These are phyloP conservation scores for Salminus brasiliensis DNA, from an alignment of 2,113 vertebrate genomes.

Conservation along the genomic window DNA sequence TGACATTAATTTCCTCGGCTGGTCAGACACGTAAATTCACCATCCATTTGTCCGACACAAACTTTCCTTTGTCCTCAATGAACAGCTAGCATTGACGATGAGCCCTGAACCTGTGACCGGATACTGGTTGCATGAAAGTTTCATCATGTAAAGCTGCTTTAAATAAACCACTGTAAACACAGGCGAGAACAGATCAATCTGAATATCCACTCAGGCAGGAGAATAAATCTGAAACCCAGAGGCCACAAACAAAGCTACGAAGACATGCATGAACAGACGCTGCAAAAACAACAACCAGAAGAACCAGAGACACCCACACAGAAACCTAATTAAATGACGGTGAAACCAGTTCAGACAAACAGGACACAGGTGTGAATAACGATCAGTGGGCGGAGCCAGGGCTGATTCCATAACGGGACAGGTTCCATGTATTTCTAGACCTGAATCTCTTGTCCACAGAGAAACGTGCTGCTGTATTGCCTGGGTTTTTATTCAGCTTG, in stretches of 20 bases:
- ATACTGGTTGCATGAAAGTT: not conserved
- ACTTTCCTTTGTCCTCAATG: too few relatives aligned
- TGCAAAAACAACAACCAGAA: not conserved
- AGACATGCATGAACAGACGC: not conserved
- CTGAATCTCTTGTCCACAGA: too few relatives aligned
- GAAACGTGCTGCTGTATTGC: too few relatives aligned
- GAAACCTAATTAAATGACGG: not conserved
- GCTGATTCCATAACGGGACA: too few relatives aligned
- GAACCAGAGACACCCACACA: not conserved
- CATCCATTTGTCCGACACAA: too few relatives aligned
- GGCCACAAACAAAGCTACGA: not conserved
- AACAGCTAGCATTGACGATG: too few relatives aligned
- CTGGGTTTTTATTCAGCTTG: too few relatives aligned
- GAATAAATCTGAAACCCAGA: not conserved
- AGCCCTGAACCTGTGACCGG: not conserved
- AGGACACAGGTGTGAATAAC: not conserved
- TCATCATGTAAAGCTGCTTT: not conserved
- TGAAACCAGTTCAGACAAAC: not conserved
- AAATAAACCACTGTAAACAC: not conserved
- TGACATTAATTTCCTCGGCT: too few relatives aligned
- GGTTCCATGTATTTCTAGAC: too few relatives aligned
- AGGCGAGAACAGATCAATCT: too few relatives aligned
- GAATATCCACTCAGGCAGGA: not conserved
- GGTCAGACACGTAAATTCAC: too few relatives aligned
- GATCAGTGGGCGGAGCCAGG: not conserved